These are phyloP conservation scores for Perca schrenkii DNA, from an alignment of 2,113 vertebrate genomes.

Conservation along the genomic window DNA sequence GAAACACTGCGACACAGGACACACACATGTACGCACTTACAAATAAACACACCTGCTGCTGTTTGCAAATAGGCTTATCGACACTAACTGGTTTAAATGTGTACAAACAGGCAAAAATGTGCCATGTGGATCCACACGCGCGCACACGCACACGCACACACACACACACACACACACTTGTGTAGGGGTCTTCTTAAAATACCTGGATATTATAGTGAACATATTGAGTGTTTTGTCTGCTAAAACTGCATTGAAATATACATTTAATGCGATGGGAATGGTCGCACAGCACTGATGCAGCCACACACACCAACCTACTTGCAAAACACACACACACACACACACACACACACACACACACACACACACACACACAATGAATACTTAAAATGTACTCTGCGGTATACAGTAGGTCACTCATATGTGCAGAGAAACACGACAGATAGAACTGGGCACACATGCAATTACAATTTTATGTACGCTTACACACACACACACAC, in stretches of 20 bases:
- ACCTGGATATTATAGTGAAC: too few species aligned
- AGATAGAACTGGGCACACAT: background rate
- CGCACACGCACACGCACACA: background rate
- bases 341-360: background rate
- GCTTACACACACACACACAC: background rate
- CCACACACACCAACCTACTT: background rate
- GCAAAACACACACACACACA: slow-evolving; percentile 10
- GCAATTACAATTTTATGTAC: slow-evolving; percentile 2
- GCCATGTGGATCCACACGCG: background rate
- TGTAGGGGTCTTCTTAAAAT: background rate
- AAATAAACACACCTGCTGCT: slow-evolving; percentile 22
- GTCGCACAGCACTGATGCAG: background rate
- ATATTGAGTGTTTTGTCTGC: background rate
- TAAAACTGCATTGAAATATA: background rate
- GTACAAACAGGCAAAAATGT: slow-evolving; percentile 24
- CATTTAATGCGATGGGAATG: background rate
- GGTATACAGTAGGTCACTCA: background rate
- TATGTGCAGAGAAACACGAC: slow-evolving; percentile 4
- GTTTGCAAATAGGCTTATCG: slow-evolving; percentile 22
- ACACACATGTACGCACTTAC: slow-evolving; percentile 19
- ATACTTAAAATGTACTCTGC: slow-evolving; percentile 10
- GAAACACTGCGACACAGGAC: slow-evolving; percentile 1
- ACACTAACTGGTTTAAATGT: slow-evolving; percentile 13
- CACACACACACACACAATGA: background rate
- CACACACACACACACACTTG: slow-evolving; percentile 24